Evolutionary conservation across 1,140 invertebrate genomes (phyloP), one percentile per base, ranked within the genome.

Genomic region (Asbolus verrucosus): DNA sequence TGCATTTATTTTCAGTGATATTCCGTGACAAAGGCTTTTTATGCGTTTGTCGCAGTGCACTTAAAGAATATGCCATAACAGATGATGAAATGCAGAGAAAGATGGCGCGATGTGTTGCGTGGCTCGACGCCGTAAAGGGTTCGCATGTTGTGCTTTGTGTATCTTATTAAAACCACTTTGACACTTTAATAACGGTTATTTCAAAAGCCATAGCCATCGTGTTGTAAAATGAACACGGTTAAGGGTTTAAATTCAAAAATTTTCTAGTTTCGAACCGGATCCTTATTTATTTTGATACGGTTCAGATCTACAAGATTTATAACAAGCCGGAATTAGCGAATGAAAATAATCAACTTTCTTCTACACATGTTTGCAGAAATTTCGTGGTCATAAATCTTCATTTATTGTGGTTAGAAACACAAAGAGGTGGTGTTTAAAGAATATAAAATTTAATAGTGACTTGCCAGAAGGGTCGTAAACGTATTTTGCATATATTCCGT

Each of bases 101-200:
- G 46, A 54, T 11, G 27, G 63, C 15, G 19, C 19, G 19, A 9
- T 2, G 43, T n/a, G 27, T 71, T 59, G 70, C 70, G 59, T 71
- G 70, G 65, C 38, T 41, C 21, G 19, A n/a, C 27, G 24, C 33
- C 70, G 62, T 71, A 67, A 71, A 66, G 24, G 38, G 67, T 19
- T 72, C 36, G 67, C 60, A 69, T 69, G 61, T 62, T 69, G 59
- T 69, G 67, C 60, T 68, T 65, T 72, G 67, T 72, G 71, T 72
- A 69, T 72, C 71, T 72, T 69, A 72, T 72, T 72, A 72, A 72
- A 72, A 41, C 67, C 36, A 41, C 39, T 72, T 69, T 65, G 67
- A 72, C 71, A 65, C 67, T 61, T 59, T 73, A 73, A 73, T 73
- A 73, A 73, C 67, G 16, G 67, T 73, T 67, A 70, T 73, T 73